Evolutionary conservation across 2,797 vertebrate species (phyloP), one percentile per base, ranked within the genome.

Genomic region (Poecile montanus): DNA sequence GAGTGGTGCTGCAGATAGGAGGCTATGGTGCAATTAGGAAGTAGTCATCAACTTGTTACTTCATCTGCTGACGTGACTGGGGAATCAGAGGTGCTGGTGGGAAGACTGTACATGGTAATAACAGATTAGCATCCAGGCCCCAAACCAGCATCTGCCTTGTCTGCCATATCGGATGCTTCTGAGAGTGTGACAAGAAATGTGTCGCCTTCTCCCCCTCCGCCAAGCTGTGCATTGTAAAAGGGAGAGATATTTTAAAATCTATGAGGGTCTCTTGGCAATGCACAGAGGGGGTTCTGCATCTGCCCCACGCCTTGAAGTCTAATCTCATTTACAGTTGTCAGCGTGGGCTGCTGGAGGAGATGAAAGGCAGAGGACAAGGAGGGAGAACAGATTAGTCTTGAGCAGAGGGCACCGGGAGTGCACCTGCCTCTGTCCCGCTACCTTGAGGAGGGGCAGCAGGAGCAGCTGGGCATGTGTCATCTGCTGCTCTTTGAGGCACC

Each of bases 301-400:
- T 96, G 91, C 82, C 93, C 93, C 89, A 78, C 1, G 88, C 87
- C 86, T 96, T 74, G 77, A 97, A 96, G 97, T 95, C 96, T 98
- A 95, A 98, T 98, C 97, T 97, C 93, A 93, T 97, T 97, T 98
- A 93, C 95, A 98, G 93, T 97, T 97, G 92, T 97, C 95, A 96
- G 96, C 16, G 22, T 89, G 72, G 88, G 73, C 93, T 96, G 91
- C 78, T 89, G 85, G 85, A 93, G 61, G 75, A 88, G 70, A 61
- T 83, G 93, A 94, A 96, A 95, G 97, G 97, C 96, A 95, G 95
- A 94, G 94, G 85, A 87, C 83, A 82, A 87, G 94, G 85, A 67
- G 26, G 34, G 66, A 92, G 85, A 95, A 89, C 57, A 88, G 88
- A 92, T 97, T 96, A 95, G 53, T 36, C 38, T 85, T 1, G 40